Conservation (phyloP, 2,888 invertebrate genomes). For the Cerceris rybyensis region DNA sequence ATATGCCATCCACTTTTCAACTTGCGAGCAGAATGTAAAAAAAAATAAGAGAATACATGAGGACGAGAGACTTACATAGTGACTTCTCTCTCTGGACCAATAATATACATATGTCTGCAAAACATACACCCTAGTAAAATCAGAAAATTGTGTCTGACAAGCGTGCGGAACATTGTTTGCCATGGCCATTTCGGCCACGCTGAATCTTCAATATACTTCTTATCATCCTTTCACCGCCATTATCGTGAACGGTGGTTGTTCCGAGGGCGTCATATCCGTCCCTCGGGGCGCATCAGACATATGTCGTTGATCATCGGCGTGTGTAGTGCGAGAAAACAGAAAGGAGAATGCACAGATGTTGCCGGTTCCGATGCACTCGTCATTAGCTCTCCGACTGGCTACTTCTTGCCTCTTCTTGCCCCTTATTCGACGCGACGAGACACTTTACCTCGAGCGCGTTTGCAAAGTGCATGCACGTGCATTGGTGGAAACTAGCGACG, state of each 20-base stretch:
- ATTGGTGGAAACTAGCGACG: neutral
- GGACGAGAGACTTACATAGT: no score
- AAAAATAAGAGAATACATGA: no score
- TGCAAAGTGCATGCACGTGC: conserved; percentile 45
- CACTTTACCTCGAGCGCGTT: conserved; percentile 29
- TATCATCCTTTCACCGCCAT: neutral
- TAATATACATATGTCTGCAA: no score
- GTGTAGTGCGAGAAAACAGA: conserved; percentile 55
- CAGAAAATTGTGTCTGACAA: no score
- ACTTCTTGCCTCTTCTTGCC: neutral
- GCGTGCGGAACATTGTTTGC: neutral
- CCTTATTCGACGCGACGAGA: conserved; percentile 22
- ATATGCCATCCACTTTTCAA: no score
- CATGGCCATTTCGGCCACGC: neutral
- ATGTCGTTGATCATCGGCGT: conserved; percentile 53
- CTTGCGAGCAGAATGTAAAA: no score
- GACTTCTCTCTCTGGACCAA: no score
- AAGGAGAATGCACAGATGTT: conserved; percentile 51
- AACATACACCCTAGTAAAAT: no score
- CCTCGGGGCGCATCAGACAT: conserved; percentile 37
- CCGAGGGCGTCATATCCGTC: conserved; percentile 26
- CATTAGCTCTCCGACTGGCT: conserved; percentile 43
- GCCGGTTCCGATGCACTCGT: conserved; percentile 21
- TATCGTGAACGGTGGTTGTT: conserved; percentile 27
- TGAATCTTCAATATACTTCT: neutral